phyloP scores from a whole-genome alignment of 1,140 invertebrate genomes.

The Diploscapter pachys region DNA sequence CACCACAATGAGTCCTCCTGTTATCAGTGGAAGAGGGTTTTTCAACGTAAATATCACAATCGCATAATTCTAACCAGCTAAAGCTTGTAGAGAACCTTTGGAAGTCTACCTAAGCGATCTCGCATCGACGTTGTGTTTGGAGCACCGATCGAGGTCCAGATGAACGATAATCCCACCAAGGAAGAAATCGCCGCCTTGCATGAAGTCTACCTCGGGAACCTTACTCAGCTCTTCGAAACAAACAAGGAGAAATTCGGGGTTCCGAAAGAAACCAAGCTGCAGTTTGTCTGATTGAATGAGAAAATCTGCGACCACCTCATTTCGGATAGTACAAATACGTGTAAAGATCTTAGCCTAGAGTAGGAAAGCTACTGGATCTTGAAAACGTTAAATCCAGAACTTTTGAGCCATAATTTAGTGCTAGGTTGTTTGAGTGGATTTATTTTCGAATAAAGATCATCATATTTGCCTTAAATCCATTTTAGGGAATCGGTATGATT shows the following conservation, averaged over 20 bases:
- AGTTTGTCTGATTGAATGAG: too few relatives aligned
- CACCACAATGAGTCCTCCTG: slow-evolving; percentile 17
- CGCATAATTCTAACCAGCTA: background rate
- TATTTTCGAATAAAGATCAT: too few relatives aligned
- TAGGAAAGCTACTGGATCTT: too few relatives aligned
- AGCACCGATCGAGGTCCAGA: slow-evolving; percentile 49
- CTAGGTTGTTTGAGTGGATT: too few relatives aligned
- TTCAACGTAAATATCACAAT: slow-evolving; percentile 1
- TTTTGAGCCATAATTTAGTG: too few relatives aligned
- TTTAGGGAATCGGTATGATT: too few relatives aligned
- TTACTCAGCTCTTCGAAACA: slow-evolving; percentile 51
- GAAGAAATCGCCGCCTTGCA: slow-evolving; percentile 53
- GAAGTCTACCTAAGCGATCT: slow-evolving; percentile 23
- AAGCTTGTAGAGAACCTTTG: slow-evolving; percentile 18
- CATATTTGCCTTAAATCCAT: too few relatives aligned
- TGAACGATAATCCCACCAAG: slow-evolving; percentile 43
- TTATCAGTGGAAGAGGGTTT: slow-evolving; percentile 26
- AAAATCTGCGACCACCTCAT: too few relatives aligned
- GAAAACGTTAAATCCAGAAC: too few relatives aligned
- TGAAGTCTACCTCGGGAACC: slow-evolving; percentile 40
- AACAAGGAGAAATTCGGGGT: slow-evolving; percentile 55
- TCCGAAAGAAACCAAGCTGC: slow-evolving; percentile 26
- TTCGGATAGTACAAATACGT: too few relatives aligned
- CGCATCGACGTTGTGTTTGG: slow-evolving; percentile 43
- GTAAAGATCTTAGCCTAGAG: too few relatives aligned